These are phyloP conservation scores for Galbula dea DNA, from an alignment of 2,113 vertebrate genomes.

Conservation along the genomic window DNA sequence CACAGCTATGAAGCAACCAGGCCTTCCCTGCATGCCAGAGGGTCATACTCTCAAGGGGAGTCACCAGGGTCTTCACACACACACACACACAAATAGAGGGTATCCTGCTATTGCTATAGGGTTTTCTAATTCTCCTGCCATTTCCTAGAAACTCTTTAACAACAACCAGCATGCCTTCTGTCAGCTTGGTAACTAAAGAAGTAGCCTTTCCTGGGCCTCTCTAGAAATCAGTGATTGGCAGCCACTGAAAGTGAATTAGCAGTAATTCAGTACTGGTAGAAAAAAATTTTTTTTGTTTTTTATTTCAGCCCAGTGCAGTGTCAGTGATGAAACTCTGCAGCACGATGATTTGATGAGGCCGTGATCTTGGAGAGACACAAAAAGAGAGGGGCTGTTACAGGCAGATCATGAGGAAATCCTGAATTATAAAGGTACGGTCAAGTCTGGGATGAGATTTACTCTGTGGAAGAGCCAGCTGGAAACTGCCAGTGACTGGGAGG, in stretches of 20 bases:
- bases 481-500: neutral
- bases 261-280: neutral
- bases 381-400: neutral
- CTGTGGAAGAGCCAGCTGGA: neutral
- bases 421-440: neutral
- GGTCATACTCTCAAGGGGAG: neutral
- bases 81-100: neutral
- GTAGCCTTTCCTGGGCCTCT: constrained; percentile 11
- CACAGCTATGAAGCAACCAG: neutral
- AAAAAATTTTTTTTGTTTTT: neutral
- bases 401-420: neutral
- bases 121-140: constrained; percentile 22
- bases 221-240: constrained; percentile 51
- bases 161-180: neutral
- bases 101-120: neutral
- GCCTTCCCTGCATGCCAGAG: neutral
- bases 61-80: neutral
- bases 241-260: constrained; percentile 47
- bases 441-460: neutral
- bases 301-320: neutral
- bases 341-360: neutral
- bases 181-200: constrained; percentile 24
- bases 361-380: neutral
- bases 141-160: constrained; percentile 44
- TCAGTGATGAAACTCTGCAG: neutral